Evolutionary conservation across 2,888 invertebrate species (phyloP), one percentile per base, ranked within the genome.

Genomic region (Arctia plantaginis): DNA sequence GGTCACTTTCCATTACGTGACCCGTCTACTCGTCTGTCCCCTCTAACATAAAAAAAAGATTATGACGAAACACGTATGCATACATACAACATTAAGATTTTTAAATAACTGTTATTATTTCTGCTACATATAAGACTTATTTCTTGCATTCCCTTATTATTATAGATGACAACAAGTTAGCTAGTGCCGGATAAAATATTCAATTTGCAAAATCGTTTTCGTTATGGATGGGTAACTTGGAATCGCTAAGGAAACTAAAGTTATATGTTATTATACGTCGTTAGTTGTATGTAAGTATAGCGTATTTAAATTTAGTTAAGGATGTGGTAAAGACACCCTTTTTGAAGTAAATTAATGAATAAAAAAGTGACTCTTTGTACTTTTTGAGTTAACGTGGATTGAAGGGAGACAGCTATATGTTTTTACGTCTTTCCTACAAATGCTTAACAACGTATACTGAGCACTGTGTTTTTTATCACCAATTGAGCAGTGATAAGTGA

Each of bases 171-270:
- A 65, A 35, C 12, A 66, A 41, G 39, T 55, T 30, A 59, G 18
- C 33, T 67, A 67, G n/a, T 66, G 39, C 23, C 6, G 33, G 23
- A 23, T 55, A 39, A 35, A 67, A 66, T 55, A 55, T 72, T 72
- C 72, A 72, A 72, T 72, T 72, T 44, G 41, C 62, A 51, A 72
- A 76, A 75, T 65, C 12, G 69, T 33, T 69, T 23, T 10, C 59
- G 75, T 68, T 20, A 73, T 64, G 77, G 68, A 66, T 55, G 18
- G 75, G 0, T 69, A 71, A 8, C 55, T 71, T 1, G 76, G 73
- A 74, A 84, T 77, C 65, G 69, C 76, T 12, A 71, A 41, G 73
- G 55, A n/a, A 69, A 51, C 51, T 65, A 70, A 69, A 27, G 73
- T 75, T 33, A 69, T 33, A 76, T 55, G 39, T 0, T 20, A 73